These are phyloP conservation scores for Calameuta idolon DNA, from an alignment of 2,888 invertebrate species.

Conservation along the genomic window DNA sequence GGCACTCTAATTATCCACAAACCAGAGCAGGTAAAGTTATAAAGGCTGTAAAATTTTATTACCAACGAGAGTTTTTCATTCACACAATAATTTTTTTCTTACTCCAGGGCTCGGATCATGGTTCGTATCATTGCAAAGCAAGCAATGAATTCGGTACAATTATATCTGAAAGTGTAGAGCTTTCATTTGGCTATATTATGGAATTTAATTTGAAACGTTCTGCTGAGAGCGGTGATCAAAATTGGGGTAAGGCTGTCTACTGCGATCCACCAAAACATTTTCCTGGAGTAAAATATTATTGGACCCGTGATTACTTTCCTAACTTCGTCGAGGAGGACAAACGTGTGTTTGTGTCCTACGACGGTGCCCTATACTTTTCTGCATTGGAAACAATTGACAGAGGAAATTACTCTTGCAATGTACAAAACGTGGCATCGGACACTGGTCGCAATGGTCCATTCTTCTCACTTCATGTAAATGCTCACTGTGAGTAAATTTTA, in stretches of 20 bases:
- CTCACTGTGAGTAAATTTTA: conserved; percentile 75
- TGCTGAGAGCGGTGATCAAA: conserved; percentile 86
- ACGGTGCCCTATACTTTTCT: conserved; percentile 95
- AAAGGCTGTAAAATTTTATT: not conserved
- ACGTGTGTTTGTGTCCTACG: conserved; percentile 92
- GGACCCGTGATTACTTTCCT: conserved; percentile 90
- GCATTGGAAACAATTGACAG: conserved; percentile 91
- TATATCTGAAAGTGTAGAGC: conserved; percentile 86
- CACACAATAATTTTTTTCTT: conserved; percentile 14
- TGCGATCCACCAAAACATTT: conserved; percentile 95
- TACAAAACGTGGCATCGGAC: conserved; percentile 87
- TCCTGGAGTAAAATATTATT: conserved; percentile 89
- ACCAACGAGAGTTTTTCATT: not conserved
- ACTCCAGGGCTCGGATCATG: conserved; percentile 78
- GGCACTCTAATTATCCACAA: conserved; percentile 90
- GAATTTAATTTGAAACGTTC: conserved; percentile 92
- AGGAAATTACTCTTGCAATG: conserved; percentile 92
- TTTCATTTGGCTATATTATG: conserved; percentile 89
- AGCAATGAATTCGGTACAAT: conserved; percentile 90
- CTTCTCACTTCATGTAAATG: conserved; percentile 83
- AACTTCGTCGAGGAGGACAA: conserved; percentile 95
- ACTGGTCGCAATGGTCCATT: conserved; percentile 92
- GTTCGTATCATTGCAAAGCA: conserved; percentile 92
- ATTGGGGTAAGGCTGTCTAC: conserved; percentile 93
- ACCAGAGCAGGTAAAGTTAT: conserved; percentile 74